A percentile compares a stretch with the other conserved stretches of the same genome.
Evolutionary conservation across 2,113 vertebrate genomes (phyloP).

Genomic region (Isurus oxyrinchus): DNA sequence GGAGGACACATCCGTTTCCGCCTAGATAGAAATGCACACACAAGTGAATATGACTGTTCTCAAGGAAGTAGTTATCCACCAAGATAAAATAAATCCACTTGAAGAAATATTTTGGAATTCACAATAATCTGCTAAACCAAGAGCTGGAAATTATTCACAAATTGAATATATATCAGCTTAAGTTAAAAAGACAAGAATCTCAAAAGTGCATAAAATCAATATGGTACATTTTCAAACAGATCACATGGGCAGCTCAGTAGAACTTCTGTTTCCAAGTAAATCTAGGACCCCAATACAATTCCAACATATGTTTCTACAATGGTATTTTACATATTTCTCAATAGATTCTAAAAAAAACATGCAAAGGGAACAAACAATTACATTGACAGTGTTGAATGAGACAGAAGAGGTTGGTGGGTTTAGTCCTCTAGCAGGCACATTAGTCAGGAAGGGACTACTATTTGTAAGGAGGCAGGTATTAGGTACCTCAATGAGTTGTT

Average conservation of each 20-base stretch:
- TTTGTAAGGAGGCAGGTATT: not conserved
- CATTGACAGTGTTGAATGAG: not conserved
- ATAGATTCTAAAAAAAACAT: not conserved
- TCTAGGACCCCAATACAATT: not conserved
- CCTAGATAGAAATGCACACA: conserved; percentile 56
- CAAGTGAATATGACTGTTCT: not conserved
- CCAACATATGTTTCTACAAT: not conserved
- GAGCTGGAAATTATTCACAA: not conserved
- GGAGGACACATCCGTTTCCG: conserved; percentile 92
- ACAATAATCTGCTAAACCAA: not conserved
- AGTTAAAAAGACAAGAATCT: not conserved
- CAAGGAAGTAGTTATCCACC: not conserved
- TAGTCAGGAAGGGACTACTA: not conserved
- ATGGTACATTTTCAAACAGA: not conserved
- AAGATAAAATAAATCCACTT: not conserved
- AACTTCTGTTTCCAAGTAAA: not conserved
- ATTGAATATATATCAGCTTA: not conserved
- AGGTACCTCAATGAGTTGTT: not conserved
- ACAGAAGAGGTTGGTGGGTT: not conserved
- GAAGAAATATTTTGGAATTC: not conserved
- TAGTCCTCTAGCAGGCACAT: not conserved
- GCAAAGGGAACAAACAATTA: not conserved
- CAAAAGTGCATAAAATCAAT: not conserved
- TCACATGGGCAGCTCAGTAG: not conserved
- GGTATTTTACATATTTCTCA: not conserved